Base-by-base conservation (phyloP, 2,888 invertebrate genomes). In the Theretra japonica region DNA sequence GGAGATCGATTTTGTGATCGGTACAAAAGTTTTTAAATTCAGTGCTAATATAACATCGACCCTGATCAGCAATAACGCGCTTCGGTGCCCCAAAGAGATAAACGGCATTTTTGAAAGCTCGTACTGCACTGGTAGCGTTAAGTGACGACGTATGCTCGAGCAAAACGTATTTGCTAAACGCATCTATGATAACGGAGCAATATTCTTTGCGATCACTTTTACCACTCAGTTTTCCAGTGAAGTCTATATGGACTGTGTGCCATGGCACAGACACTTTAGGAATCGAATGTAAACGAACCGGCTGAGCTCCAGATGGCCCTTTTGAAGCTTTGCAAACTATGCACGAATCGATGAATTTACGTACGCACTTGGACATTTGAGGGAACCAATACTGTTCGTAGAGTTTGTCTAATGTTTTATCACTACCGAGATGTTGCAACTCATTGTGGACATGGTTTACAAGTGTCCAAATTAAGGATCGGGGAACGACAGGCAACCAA, bases 301-400 rank as follows among this genome's bases (percentile, higher is more conserved):
- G 77, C 17, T 75, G 73, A 11, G 76, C 77, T 4, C 80, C 81
- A 0, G 81, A 79, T 0, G 60, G 53, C 1, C 76, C 76, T 68
- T 80, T 81, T 0, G 78, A 78, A 5, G 76, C 73, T 71, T 79
- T 80, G 28, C 82, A 80, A 2, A 78, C 56, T 0, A 80, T 70
- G n/a, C 79, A 78, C 0, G 74, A 74, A 1, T 80, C 79, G 0
- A 81, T 69, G 72, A 79, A 82, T 68, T 75, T 77, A 0, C 72
- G 57, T 0, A 81, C 80, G 8, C 33, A 60, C n/a, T 77, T 76
- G 0, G 77, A 58, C 81, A 82, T 81, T 7, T 77, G 33, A 0
- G 76, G 79, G 25, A 83, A 83, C 83, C 81, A 81, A 53, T 77
- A 81, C 3, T 73, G 76, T 4, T 80, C 78, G n/a, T 79, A 80